Conservation (phyloP, 2,888 invertebrate species). For the Holacanthella duospinosa region DNA sequence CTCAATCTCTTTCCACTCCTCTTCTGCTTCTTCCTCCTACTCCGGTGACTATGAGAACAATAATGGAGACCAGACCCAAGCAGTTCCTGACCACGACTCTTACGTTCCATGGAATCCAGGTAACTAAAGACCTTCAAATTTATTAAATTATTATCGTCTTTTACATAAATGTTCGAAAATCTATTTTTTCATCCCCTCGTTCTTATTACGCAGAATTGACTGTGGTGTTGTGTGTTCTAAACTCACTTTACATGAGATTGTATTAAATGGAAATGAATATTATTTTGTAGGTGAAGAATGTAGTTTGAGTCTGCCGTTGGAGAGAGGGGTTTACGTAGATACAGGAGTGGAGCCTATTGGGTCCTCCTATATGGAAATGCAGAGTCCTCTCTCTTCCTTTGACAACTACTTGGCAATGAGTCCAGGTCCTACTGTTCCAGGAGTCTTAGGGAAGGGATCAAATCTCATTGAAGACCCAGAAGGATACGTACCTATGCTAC, state of each 20-base stretch:
- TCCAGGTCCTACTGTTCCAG: slow-evolving; percentile 39
- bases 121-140: too few relatives aligned
- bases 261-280: too few relatives aligned
- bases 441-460: slow-evolving; percentile 11
- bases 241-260: too few relatives aligned
- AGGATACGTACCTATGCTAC: slow-evolving; percentile 36
- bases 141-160: too few relatives aligned
- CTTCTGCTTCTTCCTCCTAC: slow-evolving; percentile 35
- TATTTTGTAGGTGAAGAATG: too few relatives aligned
- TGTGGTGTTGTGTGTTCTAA: too few relatives aligned
- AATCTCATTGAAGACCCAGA: slow-evolving; percentile 35
- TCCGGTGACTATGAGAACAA: slow-evolving; percentile 35
- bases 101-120: slow-evolving; percentile 35
- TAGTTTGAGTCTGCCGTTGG: slow-evolving; percentile 25
- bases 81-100: slow-evolving; percentile 20
- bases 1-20: slow-evolving; percentile 29
- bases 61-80: slow-evolving; percentile 22
- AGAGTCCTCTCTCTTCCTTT: slow-evolving; percentile 47
- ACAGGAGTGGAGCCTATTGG: slow-evolving; percentile 22
- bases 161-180: too few relatives aligned
- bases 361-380: slow-evolving; percentile 46
- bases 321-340: slow-evolving; percentile 31
- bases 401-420: slow-evolving; percentile 49
- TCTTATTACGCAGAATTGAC: too few relatives aligned
- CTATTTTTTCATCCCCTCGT: too few relatives aligned